Evolutionary conservation across 2,113 vertebrate genomes (phyloP).

Genomic region (Ailuropoda melanoleuca): DNA sequence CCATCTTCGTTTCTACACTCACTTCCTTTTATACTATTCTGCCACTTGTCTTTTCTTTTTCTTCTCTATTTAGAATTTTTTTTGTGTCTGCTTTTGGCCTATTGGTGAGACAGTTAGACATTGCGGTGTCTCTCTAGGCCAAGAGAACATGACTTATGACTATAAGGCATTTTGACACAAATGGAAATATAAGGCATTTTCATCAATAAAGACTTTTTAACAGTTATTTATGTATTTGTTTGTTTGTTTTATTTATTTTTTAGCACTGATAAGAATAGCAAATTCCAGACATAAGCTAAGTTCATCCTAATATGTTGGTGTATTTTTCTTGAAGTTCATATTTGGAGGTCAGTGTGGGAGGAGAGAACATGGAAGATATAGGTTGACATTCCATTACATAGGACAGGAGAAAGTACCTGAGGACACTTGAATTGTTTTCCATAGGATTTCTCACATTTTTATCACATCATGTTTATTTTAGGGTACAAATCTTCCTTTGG

Average conservation of each 20-base stretch:
- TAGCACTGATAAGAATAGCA: not conserved
- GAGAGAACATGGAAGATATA: not conserved
- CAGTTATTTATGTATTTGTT: not conserved
- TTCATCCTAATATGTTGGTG: not conserved
- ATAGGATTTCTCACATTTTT: not conserved
- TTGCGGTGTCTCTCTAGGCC: not conserved
- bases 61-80: not conserved
- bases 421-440: not conserved
- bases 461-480: slow-evolving; percentile 1
- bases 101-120: not conserved
- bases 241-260: not conserved
- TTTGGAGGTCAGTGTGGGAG: not conserved
- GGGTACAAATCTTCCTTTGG: slow-evolving; percentile 1
- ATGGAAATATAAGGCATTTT: not conserved
- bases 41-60: not conserved
- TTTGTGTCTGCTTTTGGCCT: not conserved
- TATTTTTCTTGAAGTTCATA: not conserved
- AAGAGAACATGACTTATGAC: not conserved
- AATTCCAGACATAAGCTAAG: not conserved
- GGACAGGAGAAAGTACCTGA: not conserved
- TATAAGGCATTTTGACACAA: not conserved
- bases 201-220: not conserved
- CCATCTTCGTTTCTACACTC: not conserved
- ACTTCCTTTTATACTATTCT: not conserved
- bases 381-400: not conserved